Evolutionary conservation across 2,113 vertebrate genomes (phyloP).

Genomic region (Atlantisia rogersi): DNA sequence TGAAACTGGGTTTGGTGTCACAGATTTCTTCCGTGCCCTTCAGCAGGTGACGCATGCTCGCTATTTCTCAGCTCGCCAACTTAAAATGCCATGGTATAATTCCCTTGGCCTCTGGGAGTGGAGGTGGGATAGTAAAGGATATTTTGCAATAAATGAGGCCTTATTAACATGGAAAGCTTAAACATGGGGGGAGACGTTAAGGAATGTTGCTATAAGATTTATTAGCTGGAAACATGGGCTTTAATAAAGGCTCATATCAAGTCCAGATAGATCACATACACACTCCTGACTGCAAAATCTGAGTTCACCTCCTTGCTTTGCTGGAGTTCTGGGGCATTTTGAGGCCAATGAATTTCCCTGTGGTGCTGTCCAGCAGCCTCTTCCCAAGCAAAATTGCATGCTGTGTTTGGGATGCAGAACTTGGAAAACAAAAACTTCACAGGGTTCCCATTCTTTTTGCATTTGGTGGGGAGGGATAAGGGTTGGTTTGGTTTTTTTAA

Average conservation of each 20-base stretch:
- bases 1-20: not conserved
- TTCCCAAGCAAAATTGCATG: not conserved
- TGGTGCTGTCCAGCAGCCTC: not conserved
- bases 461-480: too few species aligned
- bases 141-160: not conserved
- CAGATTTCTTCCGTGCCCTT: not conserved
- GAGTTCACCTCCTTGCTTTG: not conserved
- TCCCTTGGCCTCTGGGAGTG: not conserved
- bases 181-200: not conserved
- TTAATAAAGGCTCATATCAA: not conserved
- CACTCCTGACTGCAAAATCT: not conserved
- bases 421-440: not conserved
- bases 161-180: not conserved
- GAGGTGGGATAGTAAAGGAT: not conserved
- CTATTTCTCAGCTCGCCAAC: not conserved
- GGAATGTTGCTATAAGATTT: not conserved
- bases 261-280: fast-evolving
- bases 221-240: not conserved
- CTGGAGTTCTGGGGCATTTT: not conserved
- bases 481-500: not conserved
- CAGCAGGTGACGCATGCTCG: fast-evolving
- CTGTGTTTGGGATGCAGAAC: not conserved
- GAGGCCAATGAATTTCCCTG: not conserved
- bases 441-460: not conserved
- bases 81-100: not conserved